Conservation (phyloP, 1,140 invertebrate genomes). For the Drosophila subpulchrella region DNA sequence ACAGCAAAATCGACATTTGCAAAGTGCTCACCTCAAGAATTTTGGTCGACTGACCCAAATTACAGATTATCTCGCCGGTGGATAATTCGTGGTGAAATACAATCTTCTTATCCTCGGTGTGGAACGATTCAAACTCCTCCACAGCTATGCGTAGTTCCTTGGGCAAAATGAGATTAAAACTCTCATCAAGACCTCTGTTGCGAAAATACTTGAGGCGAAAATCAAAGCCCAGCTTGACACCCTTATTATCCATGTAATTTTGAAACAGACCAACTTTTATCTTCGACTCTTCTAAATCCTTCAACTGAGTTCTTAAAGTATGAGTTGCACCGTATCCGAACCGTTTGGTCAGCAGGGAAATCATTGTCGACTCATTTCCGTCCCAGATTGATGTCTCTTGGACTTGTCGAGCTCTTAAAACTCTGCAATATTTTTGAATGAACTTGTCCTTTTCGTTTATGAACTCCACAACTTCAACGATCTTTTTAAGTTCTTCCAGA, state of each 20-base stretch:
- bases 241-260: neutral
- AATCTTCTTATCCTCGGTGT: rapidly evolving
- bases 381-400: slow-evolving; percentile 9
- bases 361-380: slow-evolving; percentile 10
- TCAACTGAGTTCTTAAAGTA: neutral
- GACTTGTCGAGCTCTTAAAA: neutral
- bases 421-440: neutral
- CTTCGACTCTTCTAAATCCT: neutral
- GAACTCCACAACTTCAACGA: slow-evolving; percentile 1
- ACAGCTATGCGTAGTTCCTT: slow-evolving; percentile 3
- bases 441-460: slow-evolving; percentile 5
- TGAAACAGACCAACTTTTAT: neutral
- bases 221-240: slow-evolving; percentile 3
- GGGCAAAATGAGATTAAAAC: slow-evolving; percentile 4
- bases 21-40: neutral
- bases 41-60: neutral
- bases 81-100: neutral
- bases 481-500: slow-evolving; percentile 3
- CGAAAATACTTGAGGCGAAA: slow-evolving; percentile 8
- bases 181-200: neutral
- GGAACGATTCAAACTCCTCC: neutral
- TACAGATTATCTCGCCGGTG: slow-evolving; percentile 4
- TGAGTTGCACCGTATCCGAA: rapidly evolving
- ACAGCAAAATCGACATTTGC: slow-evolving; percentile 32
- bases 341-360: neutral